phyloP scores from a whole-genome alignment of 2,888 invertebrate genomes.

The Thecophora atra region DNA sequence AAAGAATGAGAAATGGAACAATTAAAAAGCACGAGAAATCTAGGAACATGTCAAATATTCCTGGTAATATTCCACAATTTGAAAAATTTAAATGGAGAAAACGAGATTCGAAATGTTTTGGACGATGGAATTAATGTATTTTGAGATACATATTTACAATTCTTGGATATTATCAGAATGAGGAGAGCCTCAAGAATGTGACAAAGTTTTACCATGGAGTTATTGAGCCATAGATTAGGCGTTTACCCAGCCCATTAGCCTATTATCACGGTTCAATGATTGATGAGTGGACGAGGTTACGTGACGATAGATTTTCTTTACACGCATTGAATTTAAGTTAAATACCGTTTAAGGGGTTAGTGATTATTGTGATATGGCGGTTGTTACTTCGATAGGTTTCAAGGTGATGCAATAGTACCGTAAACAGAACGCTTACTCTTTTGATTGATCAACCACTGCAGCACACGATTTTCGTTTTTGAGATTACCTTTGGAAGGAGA shows the following conservation, averaged over 20 bases:
- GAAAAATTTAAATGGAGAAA: too few species aligned
- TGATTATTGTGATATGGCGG: constrained; percentile 14
- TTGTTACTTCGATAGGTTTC: constrained; percentile 1
- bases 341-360: constrained; percentile 8
- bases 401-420: constrained; percentile 4
- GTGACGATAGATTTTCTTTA: neutral
- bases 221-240: too few species aligned
- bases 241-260: too few species aligned
- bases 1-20: constrained; percentile 49
- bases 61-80: neutral
- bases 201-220: too few species aligned
- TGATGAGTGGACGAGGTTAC: too few species aligned
- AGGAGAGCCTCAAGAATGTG: too few species aligned
- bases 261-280: too few species aligned
- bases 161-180: too few species aligned
- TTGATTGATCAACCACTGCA: constrained; percentile 95
- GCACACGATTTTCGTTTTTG: constrained; percentile 93
- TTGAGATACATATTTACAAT: too few species aligned
- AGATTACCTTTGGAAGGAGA: constrained; percentile 76
- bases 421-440: constrained; percentile 84
- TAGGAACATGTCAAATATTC: neutral
- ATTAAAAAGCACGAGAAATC: constrained; percentile 33
- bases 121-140: too few species aligned
- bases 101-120: too few species aligned
- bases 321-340: constrained; percentile 6